Percentiles rank a stretch among this genome's conserved stretches.
Evolutionary conservation across 2,888 invertebrate species (phyloP).

Genomic region (Pammene aurita): DNA sequence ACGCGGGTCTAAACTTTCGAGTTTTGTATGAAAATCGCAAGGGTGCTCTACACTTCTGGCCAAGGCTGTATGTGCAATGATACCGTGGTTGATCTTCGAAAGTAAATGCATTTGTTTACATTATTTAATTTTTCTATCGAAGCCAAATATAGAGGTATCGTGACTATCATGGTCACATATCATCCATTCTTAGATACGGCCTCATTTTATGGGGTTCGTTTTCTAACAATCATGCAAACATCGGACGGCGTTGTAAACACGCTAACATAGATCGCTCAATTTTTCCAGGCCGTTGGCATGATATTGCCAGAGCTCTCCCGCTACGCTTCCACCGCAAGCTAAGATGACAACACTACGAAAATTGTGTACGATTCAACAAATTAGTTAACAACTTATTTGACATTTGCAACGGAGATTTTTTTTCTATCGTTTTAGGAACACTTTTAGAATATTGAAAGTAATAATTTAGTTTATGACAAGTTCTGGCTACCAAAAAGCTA

Average conservation of each 20-base stretch:
- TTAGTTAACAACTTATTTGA: conserved; percentile 1
- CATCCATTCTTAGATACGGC: no score
- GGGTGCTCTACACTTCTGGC: no score
- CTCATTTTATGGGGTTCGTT: background rate
- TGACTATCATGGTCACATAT: no score
- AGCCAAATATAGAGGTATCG: no score
- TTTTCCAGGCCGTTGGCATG: conserved; percentile 81
- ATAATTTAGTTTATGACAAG: no score
- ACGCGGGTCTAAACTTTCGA: no score
- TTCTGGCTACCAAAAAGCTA: no score
- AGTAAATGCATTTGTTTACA: no score
- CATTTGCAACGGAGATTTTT: background rate
- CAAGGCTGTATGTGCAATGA: no score
- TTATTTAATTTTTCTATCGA: no score
- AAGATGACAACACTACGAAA: conserved; percentile 46
- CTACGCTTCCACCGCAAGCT: conserved; percentile 83
- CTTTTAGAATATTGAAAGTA: background rate
- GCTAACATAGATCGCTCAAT: conserved; percentile 71
- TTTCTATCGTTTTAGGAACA: background rate
- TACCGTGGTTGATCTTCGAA: no score
- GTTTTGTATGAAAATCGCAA: no score
- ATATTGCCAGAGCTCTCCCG: conserved; percentile 84
- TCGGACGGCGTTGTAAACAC: conserved; percentile 66
- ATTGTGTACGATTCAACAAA: background rate
- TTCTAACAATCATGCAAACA: conserved; percentile 44